Conservation (phyloP, 2,888 invertebrate species). For the Parapristionchus giblindavisi region DNA sequence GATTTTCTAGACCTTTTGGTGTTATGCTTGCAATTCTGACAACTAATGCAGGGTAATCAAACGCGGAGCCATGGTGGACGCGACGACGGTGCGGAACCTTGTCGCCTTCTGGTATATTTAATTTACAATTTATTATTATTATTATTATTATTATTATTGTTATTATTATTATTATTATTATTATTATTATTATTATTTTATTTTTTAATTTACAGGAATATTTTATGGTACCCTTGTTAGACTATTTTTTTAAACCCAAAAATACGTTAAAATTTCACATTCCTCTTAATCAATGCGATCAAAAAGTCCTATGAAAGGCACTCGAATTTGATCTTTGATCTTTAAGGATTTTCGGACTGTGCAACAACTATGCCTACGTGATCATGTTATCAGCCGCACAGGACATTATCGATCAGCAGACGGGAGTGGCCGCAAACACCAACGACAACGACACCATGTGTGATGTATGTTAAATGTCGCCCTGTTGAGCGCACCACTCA, state of each 20-base stretch:
- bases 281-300: no score
- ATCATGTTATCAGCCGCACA: constrained; percentile 86
- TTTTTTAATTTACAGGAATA: background rate
- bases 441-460: constrained; percentile 35
- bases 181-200: background rate
- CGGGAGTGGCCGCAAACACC: background rate
- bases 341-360: constrained; percentile 80
- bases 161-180: background rate
- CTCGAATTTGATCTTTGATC: background rate
- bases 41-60: no score
- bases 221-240: no score
- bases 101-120: constrained; percentile 35
- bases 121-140: background rate
- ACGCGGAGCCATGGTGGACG: constrained; percentile 32
- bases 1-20: no score
- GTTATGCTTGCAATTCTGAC: no score
- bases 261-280: no score
- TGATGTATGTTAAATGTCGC: no score
- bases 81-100: constrained; percentile 33
- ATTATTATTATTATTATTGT: background rate
- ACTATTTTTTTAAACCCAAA: no score
- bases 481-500: background rate
- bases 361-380: constrained; percentile 87
- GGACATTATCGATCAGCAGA: constrained; percentile 76
- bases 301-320: no score